Percentiles rank a stretch among this genome's conserved stretches.
phyloP scores from a whole-genome alignment of 92 coral and sea anemone genomes.

The Zoanthus gigantus region DNA sequence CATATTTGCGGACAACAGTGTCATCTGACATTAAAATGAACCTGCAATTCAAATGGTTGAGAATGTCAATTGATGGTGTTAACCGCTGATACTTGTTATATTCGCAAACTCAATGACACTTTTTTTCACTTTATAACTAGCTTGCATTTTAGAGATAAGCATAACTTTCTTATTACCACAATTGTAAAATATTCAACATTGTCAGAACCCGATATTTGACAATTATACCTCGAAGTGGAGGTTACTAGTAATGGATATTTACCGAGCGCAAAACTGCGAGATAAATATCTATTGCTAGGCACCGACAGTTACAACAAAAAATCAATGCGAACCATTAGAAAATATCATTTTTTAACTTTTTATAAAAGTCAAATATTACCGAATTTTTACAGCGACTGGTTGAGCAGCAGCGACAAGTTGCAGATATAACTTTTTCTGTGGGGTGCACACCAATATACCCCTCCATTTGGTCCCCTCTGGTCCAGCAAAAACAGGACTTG shows the following conservation, averaged over 20 bases:
- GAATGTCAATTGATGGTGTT: neutral
- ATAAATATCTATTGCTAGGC: too few relatives aligned
- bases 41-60: neutral
- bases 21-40: neutral
- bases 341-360: neutral
- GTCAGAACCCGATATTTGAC: neutral
- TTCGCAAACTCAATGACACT: neutral
- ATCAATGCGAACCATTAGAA: neutral
- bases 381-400: neutral
- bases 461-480: slow-evolving; percentile 11
- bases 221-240: neutral
- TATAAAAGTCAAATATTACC: neutral
- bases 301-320: neutral
- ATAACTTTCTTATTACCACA: neutral
- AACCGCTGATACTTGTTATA: neutral
- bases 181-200: neutral
- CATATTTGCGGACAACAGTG: neutral
- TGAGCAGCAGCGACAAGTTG: neutral
- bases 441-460: neutral
- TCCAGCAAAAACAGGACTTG: neutral
- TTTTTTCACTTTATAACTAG: neutral
- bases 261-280: neutral
- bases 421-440: neutral
- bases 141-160: neutral
- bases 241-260: too few relatives aligned